These are phyloP conservation scores for Dipodomys spectabilis DNA, from an alignment of 2,113 vertebrate genomes.

Conservation along the genomic window DNA sequence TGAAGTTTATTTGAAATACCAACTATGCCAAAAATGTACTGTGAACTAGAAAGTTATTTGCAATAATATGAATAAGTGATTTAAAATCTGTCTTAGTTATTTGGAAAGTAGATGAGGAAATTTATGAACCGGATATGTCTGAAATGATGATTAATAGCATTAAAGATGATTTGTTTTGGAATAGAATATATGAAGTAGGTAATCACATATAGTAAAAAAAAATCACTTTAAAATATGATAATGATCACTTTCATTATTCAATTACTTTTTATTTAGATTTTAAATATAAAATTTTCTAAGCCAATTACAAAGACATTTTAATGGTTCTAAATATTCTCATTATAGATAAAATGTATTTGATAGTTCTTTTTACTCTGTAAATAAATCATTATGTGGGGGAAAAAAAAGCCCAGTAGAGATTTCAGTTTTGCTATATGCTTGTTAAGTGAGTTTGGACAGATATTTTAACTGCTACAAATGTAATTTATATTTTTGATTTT, in stretches of 20 bases:
- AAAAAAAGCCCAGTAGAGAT: not conserved
- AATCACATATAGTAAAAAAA: slow-evolving; percentile 49
- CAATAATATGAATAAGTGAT: slow-evolving; percentile 29
- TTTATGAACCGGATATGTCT: slow-evolving; percentile 54
- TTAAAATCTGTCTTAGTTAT: slow-evolving; percentile 51
- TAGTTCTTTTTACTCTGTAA: slow-evolving; percentile 45
- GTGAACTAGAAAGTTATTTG: slow-evolving; percentile 43
- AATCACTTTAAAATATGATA: slow-evolving; percentile 46
- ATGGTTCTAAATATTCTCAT: slow-evolving; percentile 10
- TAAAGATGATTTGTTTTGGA: slow-evolving; percentile 61
- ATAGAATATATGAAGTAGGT: slow-evolving; percentile 55
- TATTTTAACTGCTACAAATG: slow-evolving; percentile 26
- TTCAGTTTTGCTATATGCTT: slow-evolving; percentile 44
- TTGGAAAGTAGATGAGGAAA: slow-evolving; percentile 62
- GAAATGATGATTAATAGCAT: slow-evolving; percentile 62
- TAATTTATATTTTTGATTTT: not conserved
- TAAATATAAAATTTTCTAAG: slow-evolving; percentile 56
- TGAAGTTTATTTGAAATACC: slow-evolving; percentile 43
- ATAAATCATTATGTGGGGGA: not conserved
- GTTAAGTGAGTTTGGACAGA: slow-evolving; percentile 25
- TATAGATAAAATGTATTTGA: slow-evolving; percentile 52
- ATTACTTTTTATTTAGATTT: slow-evolving; percentile 51
- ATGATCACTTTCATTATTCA: slow-evolving; percentile 56
- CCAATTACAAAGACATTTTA: slow-evolving; percentile 17
- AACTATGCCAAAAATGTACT: not conserved